A percentile compares a stretch with the other conserved stretches of the same genome.
phyloP scores from a whole-genome alignment of 2,797 vertebrate genomes.

The Onychomys arenicola region DNA sequence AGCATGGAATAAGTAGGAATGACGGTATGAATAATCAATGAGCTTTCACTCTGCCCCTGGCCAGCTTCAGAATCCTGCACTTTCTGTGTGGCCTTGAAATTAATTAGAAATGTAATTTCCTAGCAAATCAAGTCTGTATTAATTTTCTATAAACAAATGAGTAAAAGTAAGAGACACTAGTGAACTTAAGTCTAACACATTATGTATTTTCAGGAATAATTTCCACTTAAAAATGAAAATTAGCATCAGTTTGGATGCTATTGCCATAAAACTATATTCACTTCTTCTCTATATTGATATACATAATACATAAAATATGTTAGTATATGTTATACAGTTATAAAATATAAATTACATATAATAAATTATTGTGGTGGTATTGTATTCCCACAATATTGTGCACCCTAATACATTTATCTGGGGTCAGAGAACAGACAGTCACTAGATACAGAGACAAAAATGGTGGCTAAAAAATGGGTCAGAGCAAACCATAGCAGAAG shows the following conservation, averaged over 20 bases:
- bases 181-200: neutral
- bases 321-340: neutral
- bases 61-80: conserved; percentile 79
- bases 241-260: neutral
- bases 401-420: no score
- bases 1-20: conserved; percentile 82
- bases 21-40: conserved; percentile 85
- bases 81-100: conserved; percentile 83
- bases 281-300: neutral
- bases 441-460: no score
- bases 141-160: conserved; percentile 44
- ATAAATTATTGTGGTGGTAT: no score
- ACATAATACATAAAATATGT: neutral
- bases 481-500: no score
- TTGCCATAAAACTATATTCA: neutral
- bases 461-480: no score
- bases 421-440: no score
- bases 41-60: conserved; percentile 82
- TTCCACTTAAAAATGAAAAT: conserved; percentile 32
- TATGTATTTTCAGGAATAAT: neutral
- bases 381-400: no score
- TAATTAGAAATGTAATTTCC: conserved; percentile 85
- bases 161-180: neutral
- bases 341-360: neutral
- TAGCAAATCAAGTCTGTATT: conserved; percentile 57